Base-by-base conservation (phyloP, 2,888 invertebrate species). In the Punctoribates punctum region DNA sequence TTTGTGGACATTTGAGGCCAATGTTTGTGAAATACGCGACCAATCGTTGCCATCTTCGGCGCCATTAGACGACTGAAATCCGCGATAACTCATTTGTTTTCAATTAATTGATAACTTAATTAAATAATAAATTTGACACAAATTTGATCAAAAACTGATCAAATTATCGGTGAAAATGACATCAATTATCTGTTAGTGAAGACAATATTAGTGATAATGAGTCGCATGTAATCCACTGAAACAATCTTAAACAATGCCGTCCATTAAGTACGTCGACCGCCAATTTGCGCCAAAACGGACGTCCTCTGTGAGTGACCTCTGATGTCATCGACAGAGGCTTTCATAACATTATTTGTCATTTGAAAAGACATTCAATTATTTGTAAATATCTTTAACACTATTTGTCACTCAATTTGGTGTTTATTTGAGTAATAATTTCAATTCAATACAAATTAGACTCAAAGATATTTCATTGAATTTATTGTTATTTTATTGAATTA, bases 1-100 rank as follows among this genome's bases (percentile, higher is more conserved):
- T 86, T 96, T 96, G 85, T 95, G 92, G 83, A 96, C 93, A 83
- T 94, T 96, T 62, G 92, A 91, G 67, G 90, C 91, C 81, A 94
- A 90, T 15, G 90, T 91, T 82, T 92, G 90, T 0, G 92, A 88
- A 79, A 92, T 85, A 81, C 90, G 72, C 5, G 76, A 67, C 54
- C 54, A 74, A 20, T 74, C 74, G 5, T 73, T 73, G 25, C 48
- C 6, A 1, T 27, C 23, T 20, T 72, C 65, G 46, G 9, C 38
- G 20, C 23, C 27, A 65, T 38, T 74, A n/a, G 73, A 38, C 13
- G 73, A 77, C 46, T 77, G 76, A 57, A 76, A 73, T 25, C 73
- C 23, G 20, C 42, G 15, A 23, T 77, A 77, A 70, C 67, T 67
- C 42, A 29, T 34, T n/a, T 54, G 54, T 20, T 20, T 54, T 20